Conservation (phyloP, 2,888 invertebrate genomes). For the Clunio marinus region DNA sequence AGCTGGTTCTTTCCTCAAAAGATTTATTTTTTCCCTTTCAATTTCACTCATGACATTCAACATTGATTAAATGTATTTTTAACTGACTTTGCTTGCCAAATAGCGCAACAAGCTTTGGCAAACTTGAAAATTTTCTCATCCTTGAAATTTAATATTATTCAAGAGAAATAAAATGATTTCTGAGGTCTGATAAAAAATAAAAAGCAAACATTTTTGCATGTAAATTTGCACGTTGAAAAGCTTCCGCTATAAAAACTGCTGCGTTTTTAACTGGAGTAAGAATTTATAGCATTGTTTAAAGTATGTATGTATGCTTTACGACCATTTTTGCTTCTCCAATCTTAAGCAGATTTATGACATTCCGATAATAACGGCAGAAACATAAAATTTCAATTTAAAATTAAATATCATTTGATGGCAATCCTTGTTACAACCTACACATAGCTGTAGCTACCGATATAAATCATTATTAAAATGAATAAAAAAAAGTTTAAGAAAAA, state of each 20-base stretch:
- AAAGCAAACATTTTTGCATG: constrained; percentile 2
- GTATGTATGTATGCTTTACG: neutral
- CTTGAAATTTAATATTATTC: neutral
- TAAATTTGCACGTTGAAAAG: neutral
- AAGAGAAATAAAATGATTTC: neutral
- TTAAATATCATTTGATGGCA: neutral
- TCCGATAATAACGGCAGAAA: neutral
- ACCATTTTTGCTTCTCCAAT: neutral
- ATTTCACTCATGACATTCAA: too few species aligned
- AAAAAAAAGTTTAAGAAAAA: neutral
- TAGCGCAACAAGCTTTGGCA: too few species aligned
- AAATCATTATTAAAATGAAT: constrained; percentile 1
- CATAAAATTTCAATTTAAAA: constrained; percentile 1
- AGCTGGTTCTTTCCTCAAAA: too few species aligned
- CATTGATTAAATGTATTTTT: too few species aligned
- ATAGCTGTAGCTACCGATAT: neutral
- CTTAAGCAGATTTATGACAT: neutral
- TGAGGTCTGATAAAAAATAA: too few species aligned
- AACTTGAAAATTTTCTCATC: too few species aligned
- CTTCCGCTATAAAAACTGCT: neutral
- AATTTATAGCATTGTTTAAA: constrained; percentile 3
- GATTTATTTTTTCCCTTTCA: too few species aligned
- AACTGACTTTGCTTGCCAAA: too few species aligned
- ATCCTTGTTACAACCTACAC: neutral
- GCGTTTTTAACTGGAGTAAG: too few species aligned